Base-by-base conservation (phyloP, 2,797 vertebrate genomes). In the Acestrorhynchus altus region DNA sequence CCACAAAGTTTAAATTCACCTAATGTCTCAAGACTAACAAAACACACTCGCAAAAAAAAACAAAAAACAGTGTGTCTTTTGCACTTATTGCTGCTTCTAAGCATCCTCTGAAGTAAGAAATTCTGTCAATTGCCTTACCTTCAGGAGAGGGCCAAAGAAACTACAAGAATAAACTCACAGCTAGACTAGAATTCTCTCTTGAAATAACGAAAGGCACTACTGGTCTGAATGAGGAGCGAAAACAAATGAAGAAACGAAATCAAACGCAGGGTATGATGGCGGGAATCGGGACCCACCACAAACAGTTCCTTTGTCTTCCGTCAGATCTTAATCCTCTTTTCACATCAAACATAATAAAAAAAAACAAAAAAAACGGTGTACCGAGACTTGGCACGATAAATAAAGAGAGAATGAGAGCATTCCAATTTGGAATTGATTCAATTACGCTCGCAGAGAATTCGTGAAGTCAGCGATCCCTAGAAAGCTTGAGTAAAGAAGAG, bases 391-490 rank as follows among this genome's bases (percentile, higher is more conserved):
- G 97, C 96, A 98, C 97, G 88, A 96, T 97, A 95, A 96, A 96
- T 90, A 84, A 92, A 96, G 93, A 94, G 94, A 96, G 96, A 97
- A 98, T 92, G 94, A 94, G 95, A 94, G 95, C 96, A 99, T 99
- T 99, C 98, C 98, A 98, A 99, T 99, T 98, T 99, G 98, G 98
- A 99, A 99, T 97, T 96, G 95, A 93, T 96, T 93, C 85, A 93
- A 92, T 73, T 85, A 92, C 91, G 90, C 90, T 98, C 96, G 97
- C 95, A 95, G 89, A 97, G 96, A 98, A 99, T 98, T 96, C 96
- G 92, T 94, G 90, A 94, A 91, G 94, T 91, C 97, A 94, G 95
- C 92, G 95, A 97, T 96, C 96, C 93, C 80, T 86, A 85, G 85
- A 91, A 95, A 95, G 92, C 94, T 94, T 95, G 94, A 90, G 94